Base-by-base conservation (phyloP, 2,113 vertebrate genomes). In the Rhinichthys klamathensis region DNA sequence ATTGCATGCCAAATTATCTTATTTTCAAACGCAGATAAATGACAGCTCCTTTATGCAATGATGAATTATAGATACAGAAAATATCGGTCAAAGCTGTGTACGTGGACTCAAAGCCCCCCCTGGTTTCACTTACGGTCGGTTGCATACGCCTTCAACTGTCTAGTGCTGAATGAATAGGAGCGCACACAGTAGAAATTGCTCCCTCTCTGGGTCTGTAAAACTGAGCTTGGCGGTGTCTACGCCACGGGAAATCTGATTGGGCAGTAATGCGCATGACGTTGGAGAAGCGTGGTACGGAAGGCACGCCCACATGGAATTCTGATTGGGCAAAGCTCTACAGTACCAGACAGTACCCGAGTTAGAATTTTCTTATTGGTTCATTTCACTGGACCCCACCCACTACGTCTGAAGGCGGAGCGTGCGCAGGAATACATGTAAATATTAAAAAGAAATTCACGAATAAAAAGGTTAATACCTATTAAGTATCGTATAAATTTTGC, bases 141-240 rank as follows among this genome's bases (percentile, higher is more conserved):
- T 80, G 80, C 87, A 88, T 85, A 69, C 15, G 75, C 79, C 44
- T 58, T 76, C 76, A 78, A 84, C 77, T 73, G 63, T 82, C 76
- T 35, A 77, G 61, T 12, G 1, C 61, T 84, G 76, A 86, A 84
- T 84, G 84, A 84, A 86, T 8, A 60, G 69, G 10, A 83, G 46
- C 74, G 69, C 65, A 81, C 38, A 76, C 65, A 54, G 81, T 56
- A 80, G 76, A 41, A 84, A 76, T 72, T 89, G 89, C 91, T 86
- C 91, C 88, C 86, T 91, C 87, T 88, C 70, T 73, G 90, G 80
- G 87, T 82, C 84, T 89, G 92, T 92, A 92, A 93, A 95, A 95
- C 94, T 94, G 94, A 95, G 94, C 94, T 95, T 95, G 94, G 94
- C 94, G 94, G 94, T 94, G 94, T 92, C 93, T 92, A 87, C 77